Base-by-base conservation (phyloP, 2,113 vertebrate genomes). In the Tenrec ecaudatus region DNA sequence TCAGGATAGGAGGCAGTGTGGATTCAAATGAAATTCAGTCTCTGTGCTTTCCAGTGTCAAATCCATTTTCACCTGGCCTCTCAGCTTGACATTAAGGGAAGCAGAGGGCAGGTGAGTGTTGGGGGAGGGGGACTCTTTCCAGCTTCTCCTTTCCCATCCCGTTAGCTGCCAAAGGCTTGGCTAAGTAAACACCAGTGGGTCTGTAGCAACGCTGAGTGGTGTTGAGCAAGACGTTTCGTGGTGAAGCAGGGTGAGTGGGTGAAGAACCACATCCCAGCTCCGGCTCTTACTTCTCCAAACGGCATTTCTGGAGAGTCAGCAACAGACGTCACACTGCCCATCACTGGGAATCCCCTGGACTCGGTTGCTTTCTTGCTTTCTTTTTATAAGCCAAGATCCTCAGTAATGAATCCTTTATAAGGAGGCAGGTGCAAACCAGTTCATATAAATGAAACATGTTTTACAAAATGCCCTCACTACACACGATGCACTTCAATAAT, bases 271-370 rank as follows among this genome's bases (percentile, higher is more conserved):
- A 12, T 3, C 31, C 60, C 31, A 31, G 66, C 8, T 17, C 62
- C 4, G 38, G 47, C 53, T 90, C 76, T 83, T 84, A 92, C 82
- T 91, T 96, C 91, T 93, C 85, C 78, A 89, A 83, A 95, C 86
- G 60, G n/a, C 58, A 31, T 79, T 92, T 94, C 88, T 3, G 23
- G 82, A 47, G 62, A 80, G 64, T 62, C 68, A 29, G 88, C 2
- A 19, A 36, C 36, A 86, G 71, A 93, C 69, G 53, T 58, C 64
- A 43, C 17, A 62, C 23, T 2, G 23, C 19, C n/a, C 8, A 38
- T 84, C 25, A 2, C 29, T 1, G 43, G 75, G 73, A 96, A 90
- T 90, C 71, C 68, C 40, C 3, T 53, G 47, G 58, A 57, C 33
- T 22, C 47, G 22, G 38, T 64, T 73, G 27, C 29, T 31, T 66